Evolutionary conservation across 2,888 invertebrate species (phyloP).

Genomic region (Thereva unica): DNA sequence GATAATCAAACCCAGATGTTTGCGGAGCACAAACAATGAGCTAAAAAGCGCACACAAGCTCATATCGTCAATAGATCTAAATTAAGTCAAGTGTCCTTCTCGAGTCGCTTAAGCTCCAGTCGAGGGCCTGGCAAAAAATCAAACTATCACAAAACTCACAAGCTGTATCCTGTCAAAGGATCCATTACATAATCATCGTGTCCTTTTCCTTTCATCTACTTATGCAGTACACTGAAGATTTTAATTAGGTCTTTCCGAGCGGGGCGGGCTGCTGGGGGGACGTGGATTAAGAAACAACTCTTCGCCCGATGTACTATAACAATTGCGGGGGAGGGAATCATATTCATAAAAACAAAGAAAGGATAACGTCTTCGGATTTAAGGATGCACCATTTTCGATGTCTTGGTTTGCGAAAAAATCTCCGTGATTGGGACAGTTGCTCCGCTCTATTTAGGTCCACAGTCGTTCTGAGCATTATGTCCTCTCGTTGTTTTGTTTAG

Average conservation of each 20-base stretch:
- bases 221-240: constrained; percentile 24
- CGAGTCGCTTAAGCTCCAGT: background rate
- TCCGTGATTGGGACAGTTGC: too few species aligned
- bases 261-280: background rate
- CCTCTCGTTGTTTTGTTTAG: too few species aligned
- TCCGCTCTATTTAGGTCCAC: too few species aligned
- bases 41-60: constrained; percentile 4
- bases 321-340: too few species aligned
- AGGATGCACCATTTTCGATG: too few species aligned
- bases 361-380: too few species aligned
- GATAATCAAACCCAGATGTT: constrained; percentile 27
- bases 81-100: constrained; percentile 32
- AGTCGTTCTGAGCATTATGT: too few species aligned
- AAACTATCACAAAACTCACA: constrained; percentile 28
- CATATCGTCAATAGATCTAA: constrained; percentile 29
- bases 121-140: constrained; percentile 25
- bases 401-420: too few species aligned
- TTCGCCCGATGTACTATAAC: too few species aligned
- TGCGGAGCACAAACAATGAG: constrained; percentile 11
- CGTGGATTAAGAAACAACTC: too few species aligned
- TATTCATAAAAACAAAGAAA: too few species aligned
- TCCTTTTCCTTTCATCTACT: constrained; percentile 17
- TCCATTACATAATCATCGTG: constrained; percentile 32
- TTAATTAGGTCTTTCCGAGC: constrained; percentile 25
- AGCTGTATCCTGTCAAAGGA: constrained; percentile 19